Evolutionary conservation across 2,888 invertebrate genomes (phyloP).

Genomic region (Agrilus cyanescens): DNA sequence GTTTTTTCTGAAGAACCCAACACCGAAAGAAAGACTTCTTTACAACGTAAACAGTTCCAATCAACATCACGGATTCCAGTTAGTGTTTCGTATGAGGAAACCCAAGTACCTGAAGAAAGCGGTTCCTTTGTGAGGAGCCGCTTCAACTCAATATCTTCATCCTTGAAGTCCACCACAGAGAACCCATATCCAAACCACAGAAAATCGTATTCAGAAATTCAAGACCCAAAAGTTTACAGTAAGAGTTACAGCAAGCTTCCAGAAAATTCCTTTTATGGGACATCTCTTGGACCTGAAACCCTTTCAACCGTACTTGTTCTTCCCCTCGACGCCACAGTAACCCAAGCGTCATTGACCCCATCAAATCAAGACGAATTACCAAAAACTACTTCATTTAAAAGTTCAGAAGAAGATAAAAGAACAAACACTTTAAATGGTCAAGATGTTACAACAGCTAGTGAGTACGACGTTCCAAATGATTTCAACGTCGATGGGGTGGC

Average conservation of each 20-base stretch:
- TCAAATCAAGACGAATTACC: constrained; percentile 10
- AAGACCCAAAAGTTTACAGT: constrained; percentile 20
- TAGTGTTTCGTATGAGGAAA: constrained; percentile 42
- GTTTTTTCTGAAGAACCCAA: too few species aligned
- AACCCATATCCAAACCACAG: constrained; percentile 31
- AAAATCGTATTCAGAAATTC: constrained; percentile 29
- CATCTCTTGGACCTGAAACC: constrained; percentile 28
- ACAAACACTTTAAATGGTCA: not conserved
- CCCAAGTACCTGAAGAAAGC: constrained; percentile 63
- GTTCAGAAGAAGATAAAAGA: not conserved
- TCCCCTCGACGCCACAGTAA: constrained; percentile 18
- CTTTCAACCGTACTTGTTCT: constrained; percentile 20
- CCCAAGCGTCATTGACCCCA: constrained; percentile 26
- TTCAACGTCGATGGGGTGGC: too few species aligned
- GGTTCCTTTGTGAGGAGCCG: constrained; percentile 55
- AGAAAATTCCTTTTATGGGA: constrained; percentile 15
- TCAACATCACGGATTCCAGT: not conserved
- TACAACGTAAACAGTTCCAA: too few species aligned
- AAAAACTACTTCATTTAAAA: not conserved
- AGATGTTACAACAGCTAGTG: too few species aligned
- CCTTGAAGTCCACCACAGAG: constrained; percentile 15
- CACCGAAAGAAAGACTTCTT: too few species aligned
- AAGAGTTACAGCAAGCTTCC: constrained; percentile 14
- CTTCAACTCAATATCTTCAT: constrained; percentile 21
- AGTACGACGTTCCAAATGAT: too few species aligned